phyloP scores from a whole-genome alignment of 2,113 vertebrate genomes.

The Etheostoma spectabile region DNA sequence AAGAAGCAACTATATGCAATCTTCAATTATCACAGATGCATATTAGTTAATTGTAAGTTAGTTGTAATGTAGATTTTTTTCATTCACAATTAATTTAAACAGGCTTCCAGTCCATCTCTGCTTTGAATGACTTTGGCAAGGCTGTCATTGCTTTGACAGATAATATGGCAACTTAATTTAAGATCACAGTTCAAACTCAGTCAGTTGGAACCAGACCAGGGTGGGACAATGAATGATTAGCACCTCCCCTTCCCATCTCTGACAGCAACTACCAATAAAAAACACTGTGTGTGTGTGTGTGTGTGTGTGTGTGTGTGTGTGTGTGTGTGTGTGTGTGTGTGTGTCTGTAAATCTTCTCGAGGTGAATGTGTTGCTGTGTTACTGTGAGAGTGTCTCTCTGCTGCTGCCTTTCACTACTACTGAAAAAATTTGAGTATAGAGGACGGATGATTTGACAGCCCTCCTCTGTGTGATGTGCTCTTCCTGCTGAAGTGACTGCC shows the following conservation, averaged over 20 bases:
- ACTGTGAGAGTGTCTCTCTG: neutral
- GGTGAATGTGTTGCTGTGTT: neutral
- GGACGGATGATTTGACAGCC: neutral
- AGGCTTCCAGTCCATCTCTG: neutral
- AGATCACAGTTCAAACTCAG: neutral
- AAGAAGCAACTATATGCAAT: no score
- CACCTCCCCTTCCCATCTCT: neutral
- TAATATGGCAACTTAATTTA: no score
- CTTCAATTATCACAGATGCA: no score
- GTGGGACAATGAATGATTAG: neutral
- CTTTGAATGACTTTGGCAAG: neutral
- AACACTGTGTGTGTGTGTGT: neutral
- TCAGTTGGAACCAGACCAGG: neutral
- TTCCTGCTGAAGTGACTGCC: conserved; percentile 3
- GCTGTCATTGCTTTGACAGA: no score
- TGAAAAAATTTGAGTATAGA: neutral
- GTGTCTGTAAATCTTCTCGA: no score
- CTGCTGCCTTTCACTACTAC: neutral
- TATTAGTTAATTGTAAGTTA: neutral
- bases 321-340: no score
- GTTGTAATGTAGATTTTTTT: neutral
- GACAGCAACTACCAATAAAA: neutral
- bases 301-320: no score
- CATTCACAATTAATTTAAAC: neutral
- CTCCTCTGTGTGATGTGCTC: neutral